Evolutionary conservation across 2,113 vertebrate species (phyloP).

Genomic region (Probosciger aterrimus): DNA sequence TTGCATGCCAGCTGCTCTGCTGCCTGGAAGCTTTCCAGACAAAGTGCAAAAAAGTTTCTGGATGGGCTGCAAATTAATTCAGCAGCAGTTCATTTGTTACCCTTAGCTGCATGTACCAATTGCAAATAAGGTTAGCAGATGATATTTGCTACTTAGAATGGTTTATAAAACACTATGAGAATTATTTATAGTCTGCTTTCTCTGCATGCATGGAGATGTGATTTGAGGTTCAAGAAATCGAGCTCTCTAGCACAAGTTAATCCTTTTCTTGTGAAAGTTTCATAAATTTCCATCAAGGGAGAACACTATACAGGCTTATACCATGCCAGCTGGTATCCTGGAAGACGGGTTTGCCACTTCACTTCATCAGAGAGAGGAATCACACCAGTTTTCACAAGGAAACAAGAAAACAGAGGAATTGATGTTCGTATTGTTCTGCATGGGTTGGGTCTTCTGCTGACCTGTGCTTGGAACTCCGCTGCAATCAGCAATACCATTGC

Average conservation of each 20-base stretch:
- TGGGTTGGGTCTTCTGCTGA: background rate
- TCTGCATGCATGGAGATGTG: background rate
- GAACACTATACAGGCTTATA: background rate
- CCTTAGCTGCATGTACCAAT: conserved; percentile 39
- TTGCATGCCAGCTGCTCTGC: conserved; percentile 50
- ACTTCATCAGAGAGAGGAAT: background rate
- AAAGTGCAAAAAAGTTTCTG: conserved; percentile 61
- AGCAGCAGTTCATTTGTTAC: conserved; percentile 58
- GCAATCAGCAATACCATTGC: background rate
- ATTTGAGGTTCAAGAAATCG: background rate
- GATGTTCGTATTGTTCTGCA: background rate
- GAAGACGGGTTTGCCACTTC: background rate
- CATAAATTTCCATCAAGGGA: background rate
- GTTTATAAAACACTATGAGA: conserved; percentile 27
- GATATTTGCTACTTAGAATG: conserved; percentile 37
- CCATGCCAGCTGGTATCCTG: background rate
- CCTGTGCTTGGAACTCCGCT: background rate
- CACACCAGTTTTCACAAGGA: background rate
- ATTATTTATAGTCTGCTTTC: conserved; percentile 31
- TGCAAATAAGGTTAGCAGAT: conserved; percentile 52
- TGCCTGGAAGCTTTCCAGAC: conserved; percentile 60
- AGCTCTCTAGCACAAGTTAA: background rate
- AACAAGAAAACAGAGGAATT: background rate
- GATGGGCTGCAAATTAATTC: conserved; percentile 60
- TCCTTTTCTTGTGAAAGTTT: background rate